Percentiles rank a stretch among this genome's conserved stretches.
These are phyloP conservation scores for Cirrhinus mrigala DNA, from an alignment of 2,797 vertebrate species.

Conservation along the genomic window DNA sequence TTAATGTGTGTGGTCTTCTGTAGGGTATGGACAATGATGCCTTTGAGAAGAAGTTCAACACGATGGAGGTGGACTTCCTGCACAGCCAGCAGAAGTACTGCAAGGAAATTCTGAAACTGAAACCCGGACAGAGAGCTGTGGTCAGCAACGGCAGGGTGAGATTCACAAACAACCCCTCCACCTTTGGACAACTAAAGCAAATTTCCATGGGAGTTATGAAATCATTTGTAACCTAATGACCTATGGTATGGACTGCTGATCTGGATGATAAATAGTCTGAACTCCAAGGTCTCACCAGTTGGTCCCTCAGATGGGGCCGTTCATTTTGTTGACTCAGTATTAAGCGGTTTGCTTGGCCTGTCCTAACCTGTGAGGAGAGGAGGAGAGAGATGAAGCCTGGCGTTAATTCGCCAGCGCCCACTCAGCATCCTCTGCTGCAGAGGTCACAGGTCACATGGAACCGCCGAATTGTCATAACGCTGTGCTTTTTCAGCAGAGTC, in stretches of 20 bases:
- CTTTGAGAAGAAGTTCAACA: conserved; percentile 97
- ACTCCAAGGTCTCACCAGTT: conserved; percentile 25
- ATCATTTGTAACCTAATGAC: conserved; percentile 34
- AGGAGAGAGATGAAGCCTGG: conserved; percentile 18
- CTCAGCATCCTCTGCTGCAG: conserved; percentile 38
- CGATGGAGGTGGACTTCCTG: conserved; percentile 88
- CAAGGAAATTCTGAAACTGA: conserved; percentile 87
- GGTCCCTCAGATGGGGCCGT: neutral
- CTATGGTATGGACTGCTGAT: neutral
- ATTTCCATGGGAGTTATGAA: conserved; percentile 19
- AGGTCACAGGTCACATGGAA: conserved; percentile 69
- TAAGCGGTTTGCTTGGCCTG: conserved; percentile 14
- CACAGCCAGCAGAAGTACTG: conserved; percentile 90
- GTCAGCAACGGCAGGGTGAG: conserved; percentile 95
- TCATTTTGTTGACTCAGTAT: conserved; percentile 42
- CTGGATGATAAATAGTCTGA: conserved; percentile 43
- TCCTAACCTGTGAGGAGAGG: conserved; percentile 31
- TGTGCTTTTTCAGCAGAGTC: conserved; percentile 65
- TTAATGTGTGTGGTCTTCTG: conserved; percentile 51
- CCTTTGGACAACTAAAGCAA: neutral
- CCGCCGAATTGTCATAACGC: conserved; percentile 10
- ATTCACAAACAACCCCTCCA: conserved; percentile 15
- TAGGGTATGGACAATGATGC: conserved; percentile 88
- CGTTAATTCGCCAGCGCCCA: conserved; percentile 17
- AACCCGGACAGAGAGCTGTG: conserved; percentile 85